Percentiles rank a stretch among this genome's conserved stretches.
Evolutionary conservation across 2,797 vertebrate species (phyloP).

Genomic region (Oreochromis mossambicus): DNA sequence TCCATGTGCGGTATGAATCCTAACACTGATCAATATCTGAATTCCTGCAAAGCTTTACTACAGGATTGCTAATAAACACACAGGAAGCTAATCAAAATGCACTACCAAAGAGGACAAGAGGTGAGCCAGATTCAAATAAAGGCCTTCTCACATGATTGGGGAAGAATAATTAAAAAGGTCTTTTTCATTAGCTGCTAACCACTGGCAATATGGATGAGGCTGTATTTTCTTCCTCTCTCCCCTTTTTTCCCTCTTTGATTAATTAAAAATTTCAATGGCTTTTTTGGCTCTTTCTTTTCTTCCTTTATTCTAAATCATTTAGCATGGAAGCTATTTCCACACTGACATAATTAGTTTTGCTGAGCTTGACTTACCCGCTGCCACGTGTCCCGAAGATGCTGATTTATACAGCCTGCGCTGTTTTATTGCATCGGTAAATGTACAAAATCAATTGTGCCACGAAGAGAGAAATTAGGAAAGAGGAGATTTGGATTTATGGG

Average conservation of each 20-base stretch:
- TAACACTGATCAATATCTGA: conserved; percentile 14
- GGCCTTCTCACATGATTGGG: not conserved
- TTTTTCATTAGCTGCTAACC: not conserved
- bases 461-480: not conserved
- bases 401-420: conserved; percentile 17
- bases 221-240: not conserved
- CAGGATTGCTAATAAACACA: conserved; percentile 33
- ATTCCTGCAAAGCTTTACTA: not conserved
- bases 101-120: not conserved
- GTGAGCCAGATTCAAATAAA: conserved; percentile 4
- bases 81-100: conserved; percentile 13
- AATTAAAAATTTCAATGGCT: not conserved
- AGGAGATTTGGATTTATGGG: not conserved
- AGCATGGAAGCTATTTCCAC: not conserved
- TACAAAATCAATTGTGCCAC: conserved; percentile 20
- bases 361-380: not conserved
- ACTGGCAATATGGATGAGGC: not conserved
- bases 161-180: conserved; percentile 4
- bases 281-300: not conserved
- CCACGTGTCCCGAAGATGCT: conserved; percentile 24
- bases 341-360: conserved; percentile 35
- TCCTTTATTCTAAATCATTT: conserved; percentile 9
- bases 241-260: not conserved
- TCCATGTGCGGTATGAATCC: not conserved
- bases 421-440: conserved; percentile 17